These are phyloP conservation scores for Drosophila santomea DNA, from an alignment of 1,140 invertebrate species.

Conservation along the genomic window DNA sequence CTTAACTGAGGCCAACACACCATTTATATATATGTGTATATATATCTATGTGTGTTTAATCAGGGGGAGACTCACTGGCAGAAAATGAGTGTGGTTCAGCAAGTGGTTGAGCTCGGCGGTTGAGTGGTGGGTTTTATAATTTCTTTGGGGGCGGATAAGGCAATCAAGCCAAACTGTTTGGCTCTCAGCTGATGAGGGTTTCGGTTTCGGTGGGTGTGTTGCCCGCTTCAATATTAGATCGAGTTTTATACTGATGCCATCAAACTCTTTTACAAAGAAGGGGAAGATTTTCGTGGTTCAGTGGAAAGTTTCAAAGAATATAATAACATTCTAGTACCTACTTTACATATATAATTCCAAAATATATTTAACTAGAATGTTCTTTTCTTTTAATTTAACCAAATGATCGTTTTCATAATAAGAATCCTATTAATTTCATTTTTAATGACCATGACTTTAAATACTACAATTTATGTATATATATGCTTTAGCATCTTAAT, in stretches of 20 bases:
- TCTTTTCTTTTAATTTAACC: no score
- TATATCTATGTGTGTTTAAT: neutral
- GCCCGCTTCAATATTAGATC: slow-evolving; percentile 1
- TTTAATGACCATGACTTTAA: no score
- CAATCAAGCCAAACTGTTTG: slow-evolving; percentile 3
- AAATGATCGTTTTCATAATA: no score
- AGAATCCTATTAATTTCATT: no score
- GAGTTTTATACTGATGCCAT: neutral
- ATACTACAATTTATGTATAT: no score
- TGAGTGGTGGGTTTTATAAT: slow-evolving; percentile 3
- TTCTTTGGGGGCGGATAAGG: slow-evolving; percentile 10
- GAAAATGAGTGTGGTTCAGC: slow-evolving; percentile 23
- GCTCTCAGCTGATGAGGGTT: slow-evolving; percentile 17
- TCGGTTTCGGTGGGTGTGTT: slow-evolving; percentile 8
- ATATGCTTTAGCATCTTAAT: no score
- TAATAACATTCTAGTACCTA: no score
- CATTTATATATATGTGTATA: neutral
- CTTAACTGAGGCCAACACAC: slow-evolving; percentile 54
- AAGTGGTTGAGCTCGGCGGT: slow-evolving; percentile 27
- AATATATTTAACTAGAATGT: no score
- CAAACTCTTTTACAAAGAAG: neutral
- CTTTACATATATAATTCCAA: no score
- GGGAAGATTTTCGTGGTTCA: no score
- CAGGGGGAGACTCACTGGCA: slow-evolving; percentile 27
- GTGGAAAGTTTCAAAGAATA: no score